Percentiles rank a stretch among this genome's conserved stretches.
Conservation (phyloP, 2,797 vertebrate genomes). For the Crocodylus rhombifer region DNA sequence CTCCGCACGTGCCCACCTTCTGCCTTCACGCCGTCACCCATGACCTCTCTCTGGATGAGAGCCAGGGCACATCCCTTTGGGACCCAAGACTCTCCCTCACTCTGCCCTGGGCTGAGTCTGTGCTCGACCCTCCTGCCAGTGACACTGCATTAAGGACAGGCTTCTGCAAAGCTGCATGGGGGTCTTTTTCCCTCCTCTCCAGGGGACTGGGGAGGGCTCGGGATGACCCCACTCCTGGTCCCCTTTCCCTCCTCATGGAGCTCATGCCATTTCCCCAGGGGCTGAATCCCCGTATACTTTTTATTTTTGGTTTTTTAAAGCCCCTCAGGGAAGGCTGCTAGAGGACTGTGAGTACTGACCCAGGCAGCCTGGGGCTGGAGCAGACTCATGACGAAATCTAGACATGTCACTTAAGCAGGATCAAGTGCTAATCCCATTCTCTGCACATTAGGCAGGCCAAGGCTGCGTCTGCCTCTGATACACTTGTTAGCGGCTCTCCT, state of each 20-base stretch:
- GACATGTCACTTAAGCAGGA: not conserved
- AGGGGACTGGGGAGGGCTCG: fast-evolving
- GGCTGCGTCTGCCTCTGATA: not conserved
- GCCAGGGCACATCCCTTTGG: too few species aligned
- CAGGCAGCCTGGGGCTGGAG: fast-evolving
- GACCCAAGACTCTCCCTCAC: too few species aligned
- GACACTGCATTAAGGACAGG: too few species aligned
- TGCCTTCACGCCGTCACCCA: too few species aligned
- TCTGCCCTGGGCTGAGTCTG: too few species aligned
- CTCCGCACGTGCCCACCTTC: not conserved
- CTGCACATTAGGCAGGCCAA: slow-evolving; percentile 24
- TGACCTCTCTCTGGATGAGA: not conserved
- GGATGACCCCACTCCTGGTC: not conserved
- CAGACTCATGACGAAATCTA: not conserved
- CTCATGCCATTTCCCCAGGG: fast-evolving
- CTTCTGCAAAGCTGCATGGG: too few species aligned
- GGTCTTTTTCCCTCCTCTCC: not conserved
- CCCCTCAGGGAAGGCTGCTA: not conserved
- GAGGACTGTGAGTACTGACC: not conserved
- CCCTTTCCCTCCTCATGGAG: not conserved
- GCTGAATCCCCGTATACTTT: not conserved
- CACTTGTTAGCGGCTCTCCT: not conserved
- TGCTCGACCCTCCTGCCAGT: too few species aligned
- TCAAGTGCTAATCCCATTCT: slow-evolving; percentile 42
- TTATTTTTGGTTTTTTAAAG: not conserved